phyloP scores from a whole-genome alignment of 2,113 vertebrate genomes.

The Telmatochromis brachygnathus region DNA sequence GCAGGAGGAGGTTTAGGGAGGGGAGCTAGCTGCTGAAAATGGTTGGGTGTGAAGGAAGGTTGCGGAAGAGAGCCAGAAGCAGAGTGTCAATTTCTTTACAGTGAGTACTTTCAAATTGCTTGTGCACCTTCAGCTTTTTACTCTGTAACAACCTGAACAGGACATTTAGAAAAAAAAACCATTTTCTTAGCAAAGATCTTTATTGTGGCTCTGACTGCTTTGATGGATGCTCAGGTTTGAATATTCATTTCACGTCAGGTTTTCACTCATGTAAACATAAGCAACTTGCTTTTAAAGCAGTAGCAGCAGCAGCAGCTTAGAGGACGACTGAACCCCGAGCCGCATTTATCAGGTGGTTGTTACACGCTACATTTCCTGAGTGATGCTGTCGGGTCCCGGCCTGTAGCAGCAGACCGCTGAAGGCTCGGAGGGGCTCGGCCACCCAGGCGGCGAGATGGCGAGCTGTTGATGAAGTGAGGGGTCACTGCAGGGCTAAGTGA shows the following conservation, averaged over 20 bases:
- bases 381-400: not conserved
- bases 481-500: constrained; percentile 58
- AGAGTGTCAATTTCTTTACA: not conserved
- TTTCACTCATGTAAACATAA: not conserved
- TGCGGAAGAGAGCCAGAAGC: not conserved
- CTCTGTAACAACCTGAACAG: not conserved
- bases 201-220: not conserved
- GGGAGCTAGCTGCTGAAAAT: not conserved
- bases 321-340: not conserved
- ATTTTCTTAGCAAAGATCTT: not conserved
- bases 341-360: constrained; percentile 7
- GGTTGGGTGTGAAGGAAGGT: not conserved
- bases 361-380: constrained; percentile 10
- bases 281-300: not conserved
- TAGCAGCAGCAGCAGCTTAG: not conserved
- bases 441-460: constrained; percentile 36
- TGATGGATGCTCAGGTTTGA: not conserved
- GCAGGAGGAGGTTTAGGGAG: not conserved
- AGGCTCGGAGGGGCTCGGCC: not conserved
- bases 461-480: constrained; percentile 44
- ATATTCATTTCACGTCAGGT: not conserved
- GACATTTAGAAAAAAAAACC: accelerated
- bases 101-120: not conserved
- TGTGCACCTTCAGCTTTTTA: not conserved
- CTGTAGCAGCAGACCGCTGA: not conserved